A percentile compares a stretch with the other conserved stretches of the same genome.
Evolutionary conservation across 2,888 invertebrate species (phyloP).

Genomic region (Tipula confusa): DNA sequence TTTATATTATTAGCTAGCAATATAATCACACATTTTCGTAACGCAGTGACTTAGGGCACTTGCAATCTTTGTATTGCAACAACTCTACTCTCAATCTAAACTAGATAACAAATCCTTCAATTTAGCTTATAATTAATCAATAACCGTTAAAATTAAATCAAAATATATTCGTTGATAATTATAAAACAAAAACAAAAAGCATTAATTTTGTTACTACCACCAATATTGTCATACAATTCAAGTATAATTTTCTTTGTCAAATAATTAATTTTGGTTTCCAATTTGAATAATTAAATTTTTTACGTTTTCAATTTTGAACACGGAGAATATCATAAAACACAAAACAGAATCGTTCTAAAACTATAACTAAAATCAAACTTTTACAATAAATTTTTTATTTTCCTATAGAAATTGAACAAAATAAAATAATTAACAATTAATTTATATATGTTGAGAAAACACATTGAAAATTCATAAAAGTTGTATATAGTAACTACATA

Average conservation of each 20-base stretch:
- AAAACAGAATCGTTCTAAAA: not conserved
- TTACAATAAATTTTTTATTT: slow-evolving; percentile 1
- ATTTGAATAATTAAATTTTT: slow-evolving; percentile 12
- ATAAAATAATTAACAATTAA: slow-evolving; percentile 20
- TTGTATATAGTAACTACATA: not conserved
- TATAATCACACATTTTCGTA: no score
- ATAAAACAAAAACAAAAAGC: not conserved
- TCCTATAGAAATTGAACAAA: slow-evolving; percentile 15
- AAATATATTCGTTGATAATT: not conserved
- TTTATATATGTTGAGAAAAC: not conserved
- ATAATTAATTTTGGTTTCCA: slow-evolving; percentile 5
- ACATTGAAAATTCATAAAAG: slow-evolving; percentile 12
- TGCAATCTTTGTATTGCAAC: no score
- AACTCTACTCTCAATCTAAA: no score
- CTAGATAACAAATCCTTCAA: not conserved
- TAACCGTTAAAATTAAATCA: not conserved
- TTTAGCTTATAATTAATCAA: not conserved
- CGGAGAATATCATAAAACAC: not conserved
- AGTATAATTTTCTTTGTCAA: not conserved
- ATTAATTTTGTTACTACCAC: not conserved
- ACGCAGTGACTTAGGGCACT: no score
- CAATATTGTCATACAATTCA: not conserved
- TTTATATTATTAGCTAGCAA: no score
- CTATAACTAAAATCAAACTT: slow-evolving; percentile 25
- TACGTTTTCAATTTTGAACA: not conserved